phyloP scores from a whole-genome alignment of 2,888 invertebrate genomes.

The Chrysolina americana region DNA sequence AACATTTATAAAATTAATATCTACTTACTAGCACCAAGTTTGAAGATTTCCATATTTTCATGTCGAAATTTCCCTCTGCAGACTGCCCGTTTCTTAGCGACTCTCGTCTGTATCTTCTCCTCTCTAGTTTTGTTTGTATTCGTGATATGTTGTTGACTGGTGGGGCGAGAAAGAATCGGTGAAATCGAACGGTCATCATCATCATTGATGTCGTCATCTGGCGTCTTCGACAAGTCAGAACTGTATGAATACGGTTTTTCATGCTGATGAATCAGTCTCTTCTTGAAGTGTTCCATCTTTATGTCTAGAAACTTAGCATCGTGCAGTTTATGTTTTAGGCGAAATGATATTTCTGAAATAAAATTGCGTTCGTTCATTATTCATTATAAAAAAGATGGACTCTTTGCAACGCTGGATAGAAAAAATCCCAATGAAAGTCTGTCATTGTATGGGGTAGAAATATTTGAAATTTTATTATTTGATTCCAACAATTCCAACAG shows the following conservation, averaged over 20 bases:
- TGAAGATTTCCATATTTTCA: slow-evolving; percentile 56
- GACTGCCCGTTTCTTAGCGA: slow-evolving; percentile 54
- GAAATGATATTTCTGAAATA: slow-evolving; percentile 20
- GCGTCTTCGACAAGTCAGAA: slow-evolving; percentile 7
- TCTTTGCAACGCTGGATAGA: too few relatives aligned
- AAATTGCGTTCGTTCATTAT: neutral
- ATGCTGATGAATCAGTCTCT: slow-evolving; percentile 47
- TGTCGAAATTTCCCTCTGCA: slow-evolving; percentile 59
- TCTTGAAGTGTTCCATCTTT: slow-evolving; percentile 49
- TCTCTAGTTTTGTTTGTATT: slow-evolving; percentile 46
- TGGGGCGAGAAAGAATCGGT: slow-evolving; percentile 18
- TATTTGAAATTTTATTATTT: too few relatives aligned
- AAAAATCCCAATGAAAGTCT: too few relatives aligned
- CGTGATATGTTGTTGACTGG: slow-evolving; percentile 19
- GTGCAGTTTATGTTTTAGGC: neutral
- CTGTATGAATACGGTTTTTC: slow-evolving; percentile 27
- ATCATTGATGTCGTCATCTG: slow-evolving; percentile 28
- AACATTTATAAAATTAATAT: neutral
- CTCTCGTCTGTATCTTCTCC: slow-evolving; percentile 31
- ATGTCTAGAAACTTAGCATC: slow-evolving; percentile 6
- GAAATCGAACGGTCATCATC: slow-evolving; percentile 35
- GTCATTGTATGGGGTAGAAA: too few relatives aligned
- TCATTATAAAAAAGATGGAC: too few relatives aligned
- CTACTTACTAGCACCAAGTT: slow-evolving; percentile 58
- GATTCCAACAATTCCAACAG: too few relatives aligned